Evolutionary conservation across 1,140 invertebrate genomes (phyloP).

Genomic region (Tetragnatha versicolor): DNA sequence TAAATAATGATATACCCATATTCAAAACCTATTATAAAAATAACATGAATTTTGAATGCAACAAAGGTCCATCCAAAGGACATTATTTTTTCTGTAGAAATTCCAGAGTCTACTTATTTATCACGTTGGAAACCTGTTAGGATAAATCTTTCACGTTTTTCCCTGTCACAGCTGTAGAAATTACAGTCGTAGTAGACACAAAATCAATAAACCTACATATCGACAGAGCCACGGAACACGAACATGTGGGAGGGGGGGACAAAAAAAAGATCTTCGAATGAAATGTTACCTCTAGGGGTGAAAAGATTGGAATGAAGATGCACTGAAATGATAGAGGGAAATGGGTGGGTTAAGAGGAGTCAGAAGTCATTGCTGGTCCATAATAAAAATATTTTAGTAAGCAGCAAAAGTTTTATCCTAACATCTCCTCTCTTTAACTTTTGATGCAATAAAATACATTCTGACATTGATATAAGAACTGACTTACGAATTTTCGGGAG

Average conservation of each 20-base stretch:
- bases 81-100: conserved; percentile 3
- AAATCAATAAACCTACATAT: conserved; percentile 43
- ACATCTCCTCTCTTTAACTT: too few species aligned
- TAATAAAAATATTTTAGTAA: too few species aligned
- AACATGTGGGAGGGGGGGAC: conserved; percentile 9
- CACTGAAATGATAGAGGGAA: background rate
- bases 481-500: too few species aligned
- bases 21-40: too few species aligned
- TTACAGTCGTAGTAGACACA: conserved; percentile 27
- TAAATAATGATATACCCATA: too few species aligned
- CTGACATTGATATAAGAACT: too few species aligned
- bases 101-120: background rate
- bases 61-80: too few species aligned
- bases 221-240: conserved; percentile 20
- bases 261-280: conserved; percentile 10
- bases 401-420: too few species aligned
- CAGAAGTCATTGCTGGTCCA: too few species aligned
- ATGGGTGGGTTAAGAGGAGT: too few species aligned
- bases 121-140: conserved; percentile 36
- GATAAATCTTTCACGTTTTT: conserved; percentile 43
- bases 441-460: too few species aligned
- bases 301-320: background rate
- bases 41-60: too few species aligned
- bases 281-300: conserved; percentile 38
- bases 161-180: conserved; percentile 41